Percentiles rank a stretch among this genome's conserved stretches.
These are phyloP conservation scores for Ceuthmochares aereus DNA, from an alignment of 2,113 vertebrate genomes.

Conservation along the genomic window DNA sequence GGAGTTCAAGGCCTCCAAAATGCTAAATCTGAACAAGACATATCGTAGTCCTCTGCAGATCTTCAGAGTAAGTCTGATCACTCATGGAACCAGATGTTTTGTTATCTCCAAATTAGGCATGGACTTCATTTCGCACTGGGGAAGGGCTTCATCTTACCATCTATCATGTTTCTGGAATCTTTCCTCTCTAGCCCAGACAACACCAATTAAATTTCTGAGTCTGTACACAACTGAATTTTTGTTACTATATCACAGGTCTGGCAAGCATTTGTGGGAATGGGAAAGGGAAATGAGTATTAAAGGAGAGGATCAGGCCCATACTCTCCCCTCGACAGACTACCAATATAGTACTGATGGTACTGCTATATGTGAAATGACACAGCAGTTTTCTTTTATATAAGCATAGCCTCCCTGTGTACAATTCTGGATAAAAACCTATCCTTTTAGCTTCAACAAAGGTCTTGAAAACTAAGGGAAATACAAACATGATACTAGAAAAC, in stretches of 20 bases:
- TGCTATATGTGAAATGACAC: neutral
- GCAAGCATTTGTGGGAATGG: constrained; percentile 43
- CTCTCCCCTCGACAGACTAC: neutral
- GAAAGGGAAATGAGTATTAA: constrained; percentile 4
- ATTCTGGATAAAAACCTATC: neutral
- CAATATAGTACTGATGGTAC: neutral
- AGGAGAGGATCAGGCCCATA: neutral
- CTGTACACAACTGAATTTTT: constrained; percentile 49
- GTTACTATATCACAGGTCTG: neutral
- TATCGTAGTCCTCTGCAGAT: constrained; percentile 47
- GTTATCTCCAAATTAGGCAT: constrained; percentile 67
- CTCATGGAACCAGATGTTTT: constrained; percentile 64
- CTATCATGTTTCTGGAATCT: constrained; percentile 66
- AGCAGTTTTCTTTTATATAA: neutral
- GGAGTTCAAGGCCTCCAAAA: constrained; percentile 53
- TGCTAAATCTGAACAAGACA: constrained; percentile 56
- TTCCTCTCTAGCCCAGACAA: constrained; percentile 45
- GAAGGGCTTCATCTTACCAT: constrained; percentile 68
- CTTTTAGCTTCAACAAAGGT: neutral
- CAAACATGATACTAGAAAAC: neutral
- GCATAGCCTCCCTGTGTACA: neutral
- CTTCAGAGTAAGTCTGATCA: constrained; percentile 46
- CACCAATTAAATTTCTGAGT: constrained; percentile 36
- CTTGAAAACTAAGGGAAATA: neutral
- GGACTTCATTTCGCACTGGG: constrained; percentile 47